Evolutionary conservation across 2,888 invertebrate species (phyloP).

Genomic region (Hydrotaea diabolus): DNA sequence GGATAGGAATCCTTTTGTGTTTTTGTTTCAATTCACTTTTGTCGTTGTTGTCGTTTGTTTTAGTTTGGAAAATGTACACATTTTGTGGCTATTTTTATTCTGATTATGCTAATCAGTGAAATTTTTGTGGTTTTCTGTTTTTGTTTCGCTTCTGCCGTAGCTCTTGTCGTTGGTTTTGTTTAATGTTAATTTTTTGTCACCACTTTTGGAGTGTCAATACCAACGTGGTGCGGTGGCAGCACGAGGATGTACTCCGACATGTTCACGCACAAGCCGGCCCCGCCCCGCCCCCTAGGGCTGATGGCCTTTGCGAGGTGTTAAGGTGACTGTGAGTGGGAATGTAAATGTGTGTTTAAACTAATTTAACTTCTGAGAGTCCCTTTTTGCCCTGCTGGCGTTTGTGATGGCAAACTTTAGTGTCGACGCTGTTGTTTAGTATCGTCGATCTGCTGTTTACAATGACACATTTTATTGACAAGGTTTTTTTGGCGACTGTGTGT

Average conservation of each 20-base stretch:
- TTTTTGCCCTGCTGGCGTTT: not conserved
- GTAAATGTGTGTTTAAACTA: conserved; percentile 21
- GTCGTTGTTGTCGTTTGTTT: not conserved
- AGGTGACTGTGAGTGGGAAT: conserved; percentile 7
- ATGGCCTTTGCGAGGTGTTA: not conserved
- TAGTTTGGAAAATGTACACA: conserved; percentile 2
- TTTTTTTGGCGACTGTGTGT: conserved; percentile 23
- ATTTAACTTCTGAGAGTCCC: conserved; percentile 24
- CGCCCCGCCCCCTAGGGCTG: too few relatives aligned
- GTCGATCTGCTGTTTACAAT: conserved; percentile 47
- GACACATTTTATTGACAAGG: conserved; percentile 58
- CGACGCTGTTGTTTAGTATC: conserved; percentile 24
- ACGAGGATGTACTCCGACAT: not conserved
- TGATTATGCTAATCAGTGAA: conserved; percentile 43
- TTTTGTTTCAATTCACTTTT: not conserved
- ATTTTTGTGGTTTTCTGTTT: conserved; percentile 25
- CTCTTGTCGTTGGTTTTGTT: not conserved
- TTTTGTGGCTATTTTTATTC: conserved; percentile 34
- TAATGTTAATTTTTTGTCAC: not conserved
- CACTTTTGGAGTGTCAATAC: not conserved
- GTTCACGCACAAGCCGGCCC: not conserved
- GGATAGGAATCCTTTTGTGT: conserved; percentile 6
- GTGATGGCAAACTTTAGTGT: conserved; percentile 27
- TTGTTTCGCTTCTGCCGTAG: not conserved
- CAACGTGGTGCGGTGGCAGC: not conserved